Conservation (phyloP, 2,797 vertebrate genomes). For the Artibeus jamaicensis region DNA sequence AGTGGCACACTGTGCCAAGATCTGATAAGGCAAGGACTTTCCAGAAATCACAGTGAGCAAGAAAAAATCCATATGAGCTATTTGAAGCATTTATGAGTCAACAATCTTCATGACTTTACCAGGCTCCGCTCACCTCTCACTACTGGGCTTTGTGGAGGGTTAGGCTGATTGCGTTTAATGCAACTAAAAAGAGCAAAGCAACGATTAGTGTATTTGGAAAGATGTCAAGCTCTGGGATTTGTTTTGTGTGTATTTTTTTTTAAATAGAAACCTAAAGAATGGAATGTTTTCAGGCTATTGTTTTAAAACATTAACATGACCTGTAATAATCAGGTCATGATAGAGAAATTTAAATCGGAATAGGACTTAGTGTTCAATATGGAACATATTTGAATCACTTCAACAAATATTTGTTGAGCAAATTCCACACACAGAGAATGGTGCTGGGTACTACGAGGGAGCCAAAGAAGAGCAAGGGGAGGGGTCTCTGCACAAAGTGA, state of each 20-base stretch:
- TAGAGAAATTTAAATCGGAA: not conserved
- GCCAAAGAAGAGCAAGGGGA: not conserved
- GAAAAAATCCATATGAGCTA: not conserved
- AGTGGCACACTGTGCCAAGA: not conserved
- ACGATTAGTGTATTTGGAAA: not conserved
- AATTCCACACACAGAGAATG: not conserved
- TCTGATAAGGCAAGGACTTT: not conserved
- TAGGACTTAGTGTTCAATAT: not conserved
- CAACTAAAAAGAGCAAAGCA: not conserved
- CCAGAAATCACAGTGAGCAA: conserved; percentile 24
- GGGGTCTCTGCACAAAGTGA: not conserved
- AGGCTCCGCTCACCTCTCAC: not conserved
- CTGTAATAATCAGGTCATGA: not conserved
- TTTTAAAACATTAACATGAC: conserved; percentile 24
- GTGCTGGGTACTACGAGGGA: not conserved
- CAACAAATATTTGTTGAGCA: conserved; percentile 21
- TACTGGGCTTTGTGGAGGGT: not conserved
- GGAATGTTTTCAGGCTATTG: not conserved
- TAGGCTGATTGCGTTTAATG: not conserved
- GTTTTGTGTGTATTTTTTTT: not conserved
- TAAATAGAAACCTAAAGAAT: not conserved
- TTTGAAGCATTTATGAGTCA: not conserved
- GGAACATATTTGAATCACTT: not conserved
- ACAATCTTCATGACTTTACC: not conserved
- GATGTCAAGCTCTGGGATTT: not conserved